These are phyloP conservation scores for Canis aureus DNA, from an alignment of 2,113 vertebrate genomes.

Conservation along the genomic window DNA sequence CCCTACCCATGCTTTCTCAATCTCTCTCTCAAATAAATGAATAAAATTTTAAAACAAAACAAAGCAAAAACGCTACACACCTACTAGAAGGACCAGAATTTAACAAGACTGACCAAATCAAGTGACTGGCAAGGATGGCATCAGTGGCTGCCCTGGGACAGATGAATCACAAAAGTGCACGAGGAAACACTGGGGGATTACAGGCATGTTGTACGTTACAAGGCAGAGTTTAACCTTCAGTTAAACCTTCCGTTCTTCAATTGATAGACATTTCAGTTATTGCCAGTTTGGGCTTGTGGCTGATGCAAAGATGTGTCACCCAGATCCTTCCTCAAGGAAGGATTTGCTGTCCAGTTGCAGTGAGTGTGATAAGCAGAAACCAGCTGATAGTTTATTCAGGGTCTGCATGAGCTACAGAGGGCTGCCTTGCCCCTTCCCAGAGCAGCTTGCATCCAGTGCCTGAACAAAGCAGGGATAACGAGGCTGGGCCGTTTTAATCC, in stretches of 20 bases:
- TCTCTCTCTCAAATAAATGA: too few species aligned
- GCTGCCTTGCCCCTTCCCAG: neutral
- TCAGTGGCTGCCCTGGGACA: neutral
- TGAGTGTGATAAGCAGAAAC: neutral
- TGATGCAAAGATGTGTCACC: conserved; percentile 25
- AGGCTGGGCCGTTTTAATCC: neutral
- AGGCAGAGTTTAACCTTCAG: neutral
- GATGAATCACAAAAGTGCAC: neutral
- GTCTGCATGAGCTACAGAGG: neutral
- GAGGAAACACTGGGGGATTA: neutral
- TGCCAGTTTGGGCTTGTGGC: neutral
- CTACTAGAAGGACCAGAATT: conserved; percentile 1
- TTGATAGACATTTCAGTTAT: conserved; percentile 30
- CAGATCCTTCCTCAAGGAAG: conserved; percentile 21
- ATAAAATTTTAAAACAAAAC: too few species aligned
- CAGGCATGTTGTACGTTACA: neutral
- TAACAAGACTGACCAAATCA: neutral
- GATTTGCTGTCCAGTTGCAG: neutral
- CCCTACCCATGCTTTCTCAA: too few species aligned
- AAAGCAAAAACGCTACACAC: neutral
- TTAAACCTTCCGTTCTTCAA: neutral
- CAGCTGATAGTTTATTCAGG: neutral
- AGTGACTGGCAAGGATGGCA: neutral
- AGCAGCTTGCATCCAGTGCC: neutral
- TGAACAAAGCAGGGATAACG: neutral